Conservation (phyloP, 2,113 vertebrate species). For the Coracopsis vasa region DNA sequence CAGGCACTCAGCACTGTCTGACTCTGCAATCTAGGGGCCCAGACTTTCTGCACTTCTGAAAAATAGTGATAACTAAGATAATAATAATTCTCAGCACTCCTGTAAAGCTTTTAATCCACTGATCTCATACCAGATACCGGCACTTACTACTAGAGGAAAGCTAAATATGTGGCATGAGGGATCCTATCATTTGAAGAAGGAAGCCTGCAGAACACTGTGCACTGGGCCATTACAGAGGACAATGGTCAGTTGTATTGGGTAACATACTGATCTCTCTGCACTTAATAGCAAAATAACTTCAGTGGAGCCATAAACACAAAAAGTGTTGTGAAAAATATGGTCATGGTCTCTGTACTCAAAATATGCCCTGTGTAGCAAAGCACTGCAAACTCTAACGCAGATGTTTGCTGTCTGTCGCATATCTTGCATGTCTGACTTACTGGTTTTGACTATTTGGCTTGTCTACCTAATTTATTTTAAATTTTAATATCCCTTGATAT, state of each 20-base stretch:
- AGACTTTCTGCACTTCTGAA: conserved; percentile 29
- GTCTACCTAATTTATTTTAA: neutral
- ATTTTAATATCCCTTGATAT: neutral
- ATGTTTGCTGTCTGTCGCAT: neutral
- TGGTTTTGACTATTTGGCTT: neutral
- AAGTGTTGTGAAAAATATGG: neutral
- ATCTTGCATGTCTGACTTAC: neutral
- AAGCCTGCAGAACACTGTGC: neutral
- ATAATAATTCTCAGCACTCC: conserved; percentile 52
- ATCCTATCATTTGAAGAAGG: conserved; percentile 2
- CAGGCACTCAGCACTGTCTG: conserved; percentile 26
- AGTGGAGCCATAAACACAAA: neutral
- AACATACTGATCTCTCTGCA: neutral
- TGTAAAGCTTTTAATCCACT: conserved; percentile 61
- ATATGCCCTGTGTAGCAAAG: neutral
- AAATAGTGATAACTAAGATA: conserved; percentile 57
- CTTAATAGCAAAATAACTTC: neutral
- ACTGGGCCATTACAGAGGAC: neutral
- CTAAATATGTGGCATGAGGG: neutral
- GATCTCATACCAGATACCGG: conserved; percentile 29
- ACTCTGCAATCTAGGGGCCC: conserved; percentile 35
- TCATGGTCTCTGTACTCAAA: neutral
- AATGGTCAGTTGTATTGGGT: neutral
- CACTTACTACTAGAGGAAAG: conserved; percentile 6
- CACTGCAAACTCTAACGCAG: neutral